Evolutionary conservation across 2,113 vertebrate species (phyloP), one percentile per base, ranked within the genome.

Genomic region (Agelaius tricolor): DNA sequence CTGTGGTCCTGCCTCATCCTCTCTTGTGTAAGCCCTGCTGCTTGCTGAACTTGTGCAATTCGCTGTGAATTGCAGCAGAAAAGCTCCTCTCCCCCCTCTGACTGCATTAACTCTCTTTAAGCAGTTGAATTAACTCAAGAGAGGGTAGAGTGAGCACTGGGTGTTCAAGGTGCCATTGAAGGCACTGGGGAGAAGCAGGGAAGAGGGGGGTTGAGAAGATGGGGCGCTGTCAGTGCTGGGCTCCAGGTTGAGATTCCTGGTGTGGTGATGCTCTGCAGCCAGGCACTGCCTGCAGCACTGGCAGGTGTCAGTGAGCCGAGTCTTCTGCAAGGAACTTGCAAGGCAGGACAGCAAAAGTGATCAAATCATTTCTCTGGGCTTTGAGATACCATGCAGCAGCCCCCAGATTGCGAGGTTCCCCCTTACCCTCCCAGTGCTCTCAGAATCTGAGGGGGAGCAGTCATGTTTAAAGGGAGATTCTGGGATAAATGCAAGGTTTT

Each of bases 381-480:
- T 79, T 79, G 54, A 72, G 13, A 30, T 18, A 4, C 0, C 2
- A 7, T 13, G 7, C 52, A 62, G 20, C 23, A 76, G 22, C 37
- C 15, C 6, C 11, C 24, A 18, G n/a, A n/a, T 58, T 83, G 30
- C 0, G 0, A 66, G 7, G 20, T 18, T 57, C 31, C 37, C 7
- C 13, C 8, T 17, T 57, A 55, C 5, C 19, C 15, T 76, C 19
- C 5, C 11, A 15, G 8, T 5, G 31, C 10, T 5, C 52, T 67
- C 59, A 62, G 12, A 52, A n/a, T 75, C 30, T 33, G 33, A 44
- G 6, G 5, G 21, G 18, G 11, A 84, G 3, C 6, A 6, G 11
- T 35, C 1, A 1, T 11, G 4, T 61, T 84, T 68, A 47, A 47
- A 39, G 26, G 47, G 21, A 68, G 11, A 17, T 11, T 67, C 26